Evolutionary conservation across 2,113 vertebrate species (phyloP), one percentile per base, ranked within the genome.

Genomic region (Empidonax alnorum): DNA sequence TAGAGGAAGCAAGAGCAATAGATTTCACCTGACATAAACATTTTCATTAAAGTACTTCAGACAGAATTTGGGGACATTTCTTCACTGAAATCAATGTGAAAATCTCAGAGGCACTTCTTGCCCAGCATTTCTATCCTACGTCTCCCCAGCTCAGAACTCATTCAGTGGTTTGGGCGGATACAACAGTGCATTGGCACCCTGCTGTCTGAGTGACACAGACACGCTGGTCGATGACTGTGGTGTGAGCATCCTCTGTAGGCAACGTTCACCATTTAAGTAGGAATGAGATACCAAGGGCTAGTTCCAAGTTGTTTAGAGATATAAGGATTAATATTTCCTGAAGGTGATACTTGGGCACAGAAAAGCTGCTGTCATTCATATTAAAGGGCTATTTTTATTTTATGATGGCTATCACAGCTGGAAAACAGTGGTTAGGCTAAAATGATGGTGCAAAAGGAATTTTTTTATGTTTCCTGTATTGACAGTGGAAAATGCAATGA

Each of bases 171-270:
- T 65, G 7, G 28, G 39, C 23, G 63, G 19, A 14, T 39, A 9
- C 4, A 16, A 19, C 3, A 2, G 25, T 52, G 4, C 0, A 0
- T 31, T 3, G 3, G 14, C 11, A 62, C 9, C 7, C 19, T 65
- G 72, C 42, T 6, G 2, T 44, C 27, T 37, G 42, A 82, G 23
- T 23, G 87, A 37, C 46, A 25, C 0, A 2, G 73, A 7, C 33
- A 12, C 1, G 1, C 18, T 62, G 49, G 6, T 46, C 77, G 50
- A 23, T 59, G 61, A 25, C 46, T 2, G 2, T 22, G 33, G 61
- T 1, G 1, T 35, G 31, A 42, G 30, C 23, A 27, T 10, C 56
- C 2, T 1, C 25, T 33, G 44, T 7, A 63, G 72, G 33, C 9
- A n/a, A 20, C 3, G 16, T 3, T 68, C 5, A 3, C 21, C 41